Evolutionary conservation across 1,140 invertebrate species (phyloP).

Genomic region (Bacillus rossius): DNA sequence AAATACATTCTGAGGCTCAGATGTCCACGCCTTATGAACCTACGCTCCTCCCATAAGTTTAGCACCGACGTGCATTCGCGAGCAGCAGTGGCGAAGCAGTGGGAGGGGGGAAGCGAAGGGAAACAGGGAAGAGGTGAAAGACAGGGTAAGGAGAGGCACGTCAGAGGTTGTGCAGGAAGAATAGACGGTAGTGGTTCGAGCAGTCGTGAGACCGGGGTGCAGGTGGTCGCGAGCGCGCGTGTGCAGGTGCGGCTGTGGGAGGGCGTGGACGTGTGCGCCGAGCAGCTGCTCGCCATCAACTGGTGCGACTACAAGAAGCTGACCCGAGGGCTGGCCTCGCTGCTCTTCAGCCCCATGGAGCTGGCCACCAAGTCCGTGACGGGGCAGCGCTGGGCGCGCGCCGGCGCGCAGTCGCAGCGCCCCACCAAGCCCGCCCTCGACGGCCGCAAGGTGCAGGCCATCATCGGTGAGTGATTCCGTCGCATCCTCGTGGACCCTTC

Average conservation of each 20-base stretch:
- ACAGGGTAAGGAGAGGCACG: too few relatives aligned
- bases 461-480: conserved; percentile 54
- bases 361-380: conserved; percentile 67
- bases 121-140: too few relatives aligned
- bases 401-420: conserved; percentile 52
- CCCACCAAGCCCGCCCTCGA: conserved; percentile 66
- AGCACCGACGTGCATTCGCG: too few relatives aligned
- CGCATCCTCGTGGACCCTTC: neutral
- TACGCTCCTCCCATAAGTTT: too few relatives aligned
- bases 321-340: conserved; percentile 62
- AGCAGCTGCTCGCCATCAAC: conserved; percentile 60
- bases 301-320: conserved; percentile 68
- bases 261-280: conserved; percentile 62
- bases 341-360: conserved; percentile 64
- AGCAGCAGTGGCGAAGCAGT: too few relatives aligned
- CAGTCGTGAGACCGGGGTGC: too few relatives aligned
- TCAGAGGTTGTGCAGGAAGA: too few relatives aligned
- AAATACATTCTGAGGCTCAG: too few relatives aligned
- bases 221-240: too few relatives aligned
- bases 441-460: conserved; percentile 62
- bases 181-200: too few relatives aligned
- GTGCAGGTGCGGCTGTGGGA: conserved; percentile 61
- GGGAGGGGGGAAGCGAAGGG: too few relatives aligned
- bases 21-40: too few relatives aligned
- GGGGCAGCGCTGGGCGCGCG: conserved; percentile 65